Conservation (phyloP, 2,113 vertebrate genomes). For the Falcunculus frontatus region DNA sequence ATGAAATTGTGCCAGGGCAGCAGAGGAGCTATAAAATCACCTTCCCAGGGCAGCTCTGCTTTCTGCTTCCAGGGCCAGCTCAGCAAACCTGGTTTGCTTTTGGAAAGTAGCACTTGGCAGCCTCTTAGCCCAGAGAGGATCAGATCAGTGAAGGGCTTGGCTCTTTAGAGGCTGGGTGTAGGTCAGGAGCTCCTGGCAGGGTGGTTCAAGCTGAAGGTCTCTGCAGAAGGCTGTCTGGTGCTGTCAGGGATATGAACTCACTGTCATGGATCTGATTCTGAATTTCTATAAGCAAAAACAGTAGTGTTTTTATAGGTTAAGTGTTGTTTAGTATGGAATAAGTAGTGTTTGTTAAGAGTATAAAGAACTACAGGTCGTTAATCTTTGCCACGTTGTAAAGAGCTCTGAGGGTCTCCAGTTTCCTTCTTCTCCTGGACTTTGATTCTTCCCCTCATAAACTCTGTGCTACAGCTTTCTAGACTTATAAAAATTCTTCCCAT, state of each 20-base stretch:
- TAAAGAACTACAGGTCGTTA: not conserved
- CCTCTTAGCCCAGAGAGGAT: not conserved
- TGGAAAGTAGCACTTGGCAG: not conserved
- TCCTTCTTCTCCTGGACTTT: not conserved
- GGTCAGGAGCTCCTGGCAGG: not conserved
- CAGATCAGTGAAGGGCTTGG: not conserved
- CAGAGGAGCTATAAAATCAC: not conserved
- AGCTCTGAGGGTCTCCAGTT: not conserved
- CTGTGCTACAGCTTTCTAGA: not conserved
- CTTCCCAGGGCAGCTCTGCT: not conserved
- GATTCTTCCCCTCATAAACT: not conserved
- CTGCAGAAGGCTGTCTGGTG: not conserved
- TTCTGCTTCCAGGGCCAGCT: not conserved
- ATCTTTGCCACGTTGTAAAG: not conserved
- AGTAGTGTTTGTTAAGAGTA: not conserved
- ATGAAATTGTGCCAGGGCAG: not conserved
- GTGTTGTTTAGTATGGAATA: not conserved
- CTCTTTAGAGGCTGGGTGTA: not conserved
- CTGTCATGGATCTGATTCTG: not conserved
- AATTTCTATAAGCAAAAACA: not conserved
- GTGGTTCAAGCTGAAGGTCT: not conserved
- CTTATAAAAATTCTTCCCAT: not conserved
- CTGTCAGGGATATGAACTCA: not conserved
- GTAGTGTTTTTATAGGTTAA: not conserved
- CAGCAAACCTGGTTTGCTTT: not conserved